A percentile compares a stretch with the other conserved stretches of the same genome.
phyloP scores from a whole-genome alignment of 92 coral and sea anemone species.

The Isaurus tuberculatus region DNA sequence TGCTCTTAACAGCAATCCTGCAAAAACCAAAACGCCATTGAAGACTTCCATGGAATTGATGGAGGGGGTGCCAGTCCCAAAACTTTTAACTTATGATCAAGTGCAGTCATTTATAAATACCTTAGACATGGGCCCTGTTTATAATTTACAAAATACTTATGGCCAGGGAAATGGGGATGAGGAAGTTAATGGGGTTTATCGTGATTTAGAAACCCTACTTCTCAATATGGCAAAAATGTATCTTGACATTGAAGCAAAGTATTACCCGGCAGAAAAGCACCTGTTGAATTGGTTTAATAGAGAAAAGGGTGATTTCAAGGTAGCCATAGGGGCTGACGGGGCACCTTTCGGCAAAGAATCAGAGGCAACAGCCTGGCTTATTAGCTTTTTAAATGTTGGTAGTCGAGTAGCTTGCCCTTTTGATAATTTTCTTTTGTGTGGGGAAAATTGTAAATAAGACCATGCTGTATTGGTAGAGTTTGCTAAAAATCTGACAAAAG shows the following conservation, averaged over 20 bases:
- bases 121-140: conserved; percentile 6
- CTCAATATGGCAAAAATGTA: conserved; percentile 18
- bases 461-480: conserved; percentile 45
- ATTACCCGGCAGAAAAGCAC: conserved; percentile 6
- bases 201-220: conserved; percentile 4
- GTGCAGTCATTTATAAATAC: conserved; percentile 2
- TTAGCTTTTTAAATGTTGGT: conserved; percentile 55
- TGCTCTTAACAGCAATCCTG: background rate
- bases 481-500: conserved; percentile 29
- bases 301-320: conserved; percentile 29
- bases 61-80: conserved; percentile 1
- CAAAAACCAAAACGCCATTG: background rate
- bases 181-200: background rate
- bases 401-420: conserved; percentile 42
- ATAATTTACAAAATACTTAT: background rate
- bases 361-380: conserved; percentile 53
- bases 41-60: background rate
- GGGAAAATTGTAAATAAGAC: conserved; percentile 53
- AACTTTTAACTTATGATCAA: background rate
- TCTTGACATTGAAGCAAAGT: background rate
- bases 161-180: background rate
- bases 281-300: conserved; percentile 2
- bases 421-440: conserved; percentile 44
- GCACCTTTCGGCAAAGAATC: conserved; percentile 52
- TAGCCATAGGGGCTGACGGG: conserved; percentile 56